phyloP scores from a whole-genome alignment of 53 echinoderm and acorn worm species.

The Zoroaster sp. region DNA sequence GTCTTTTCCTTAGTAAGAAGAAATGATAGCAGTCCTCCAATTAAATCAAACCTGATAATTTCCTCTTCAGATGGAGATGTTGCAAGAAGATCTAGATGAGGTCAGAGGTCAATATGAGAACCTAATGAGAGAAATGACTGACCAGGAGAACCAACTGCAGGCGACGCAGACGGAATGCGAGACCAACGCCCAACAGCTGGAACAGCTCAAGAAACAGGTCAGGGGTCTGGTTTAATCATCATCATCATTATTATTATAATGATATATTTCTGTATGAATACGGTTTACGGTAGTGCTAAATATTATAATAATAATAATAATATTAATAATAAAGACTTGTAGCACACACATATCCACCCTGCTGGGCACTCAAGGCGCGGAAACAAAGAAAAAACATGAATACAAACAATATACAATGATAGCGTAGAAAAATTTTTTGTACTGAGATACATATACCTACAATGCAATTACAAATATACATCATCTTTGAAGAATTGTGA shows the following conservation, averaged over 20 bases:
- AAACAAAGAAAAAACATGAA: too few relatives aligned
- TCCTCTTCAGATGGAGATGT: constrained; percentile 24
- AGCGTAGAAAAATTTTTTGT: too few relatives aligned
- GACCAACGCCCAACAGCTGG: neutral
- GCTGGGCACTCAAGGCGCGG: too few relatives aligned
- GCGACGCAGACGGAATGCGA: constrained; percentile 47
- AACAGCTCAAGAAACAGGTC: constrained; percentile 69
- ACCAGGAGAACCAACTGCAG: constrained; percentile 58
- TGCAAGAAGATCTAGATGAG: constrained; percentile 78
- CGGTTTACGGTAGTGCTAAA: neutral
- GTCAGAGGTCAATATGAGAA: constrained; percentile 63
- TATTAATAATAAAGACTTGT: neutral
- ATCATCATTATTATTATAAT: neutral
- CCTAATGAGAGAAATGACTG: constrained; percentile 73
- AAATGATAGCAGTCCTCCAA: neutral
- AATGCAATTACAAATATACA: too few relatives aligned
- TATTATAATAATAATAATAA: too few relatives aligned
- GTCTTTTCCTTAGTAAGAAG: neutral
- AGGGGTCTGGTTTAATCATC: too few relatives aligned
- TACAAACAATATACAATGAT: too few relatives aligned
- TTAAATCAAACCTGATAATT: neutral
- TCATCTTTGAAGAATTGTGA: too few relatives aligned
- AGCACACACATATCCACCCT: neutral
- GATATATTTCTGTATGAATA: neutral
- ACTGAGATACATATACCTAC: too few relatives aligned